Evolutionary conservation across 2,797 vertebrate genomes (phyloP), one percentile per base, ranked within the genome.

Genomic region (Poecile montanus): DNA sequence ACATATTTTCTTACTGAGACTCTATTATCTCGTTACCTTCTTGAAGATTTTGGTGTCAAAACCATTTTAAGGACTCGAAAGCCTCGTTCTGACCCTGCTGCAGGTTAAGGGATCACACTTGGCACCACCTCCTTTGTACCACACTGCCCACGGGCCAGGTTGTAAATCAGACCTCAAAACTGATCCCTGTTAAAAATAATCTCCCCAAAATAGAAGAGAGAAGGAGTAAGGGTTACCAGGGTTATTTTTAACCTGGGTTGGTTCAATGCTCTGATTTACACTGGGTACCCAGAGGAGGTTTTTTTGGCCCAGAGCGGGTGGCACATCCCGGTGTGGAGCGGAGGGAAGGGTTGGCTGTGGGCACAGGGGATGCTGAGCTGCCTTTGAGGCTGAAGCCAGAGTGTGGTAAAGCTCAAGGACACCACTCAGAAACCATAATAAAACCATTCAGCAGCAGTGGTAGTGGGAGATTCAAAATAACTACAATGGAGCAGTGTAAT

Each of bases 181-280:
- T 54, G 73, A 91, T 60, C 80, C 92, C 80, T 44, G 78, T 81
- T 92, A 94, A 96, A 96, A 96, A 95, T 95, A 96, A 82, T 57
- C 60, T 76, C 81, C 80, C 71, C 72, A 76, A 80, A 94, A 95
- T 94, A 96, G 92, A 82, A 50, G 63, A 42, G 81, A 71, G 90
- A 68, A 89, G 83, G 87, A 91, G 87, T 63, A 82, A 91, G 89
- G 78, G 85, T 77, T 94, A 87, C 68, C n/a, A 12, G 78, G 48
- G 72, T 82, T 96, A 96, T 96, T 96, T 96, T 96, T 93, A 91
- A 42, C 36, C 63, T 5, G 65, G 61, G 61, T 11, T 11, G 6
- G 60, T 54, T 95, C 92, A 93, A 93, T 89, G 68, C 72, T 57
- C 72, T 93, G 88, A 92, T 94, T 96, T 65, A 93, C 20, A 7